Evolutionary conservation across 2,797 vertebrate species (phyloP).

Genomic region (Austrolebias charrua): DNA sequence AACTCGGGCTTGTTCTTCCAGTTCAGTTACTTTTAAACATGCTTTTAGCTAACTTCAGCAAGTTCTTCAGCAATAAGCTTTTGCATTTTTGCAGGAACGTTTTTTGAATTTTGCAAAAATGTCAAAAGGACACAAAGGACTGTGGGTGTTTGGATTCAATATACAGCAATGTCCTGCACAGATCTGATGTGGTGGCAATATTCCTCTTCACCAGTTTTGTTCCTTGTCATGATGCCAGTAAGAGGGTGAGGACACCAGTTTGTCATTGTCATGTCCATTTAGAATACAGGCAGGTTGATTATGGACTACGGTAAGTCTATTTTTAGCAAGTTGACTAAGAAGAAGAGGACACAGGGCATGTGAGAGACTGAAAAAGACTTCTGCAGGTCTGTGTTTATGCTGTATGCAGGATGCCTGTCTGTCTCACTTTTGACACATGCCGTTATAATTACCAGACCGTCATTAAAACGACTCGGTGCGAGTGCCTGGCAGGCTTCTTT

Average conservation of each 20-base stretch:
- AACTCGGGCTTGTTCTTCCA: too few relatives aligned
- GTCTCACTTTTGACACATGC: slow-evolving; percentile 68
- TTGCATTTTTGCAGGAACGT: too few relatives aligned
- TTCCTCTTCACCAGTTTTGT: slow-evolving; percentile 5
- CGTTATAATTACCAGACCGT: slow-evolving; percentile 70
- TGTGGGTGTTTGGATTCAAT: background rate
- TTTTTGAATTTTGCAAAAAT: background rate
- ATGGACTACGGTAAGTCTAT: slow-evolving; percentile 37
- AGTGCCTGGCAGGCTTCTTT: slow-evolving; percentile 76
- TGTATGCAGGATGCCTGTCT: slow-evolving; percentile 58
- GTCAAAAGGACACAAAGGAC: background rate
- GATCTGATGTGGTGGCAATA: slow-evolving; percentile 10
- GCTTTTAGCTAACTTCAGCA: too few relatives aligned
- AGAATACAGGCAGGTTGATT: slow-evolving; percentile 37
- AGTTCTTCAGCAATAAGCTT: too few relatives aligned
- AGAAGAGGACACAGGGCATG: slow-evolving; percentile 16
- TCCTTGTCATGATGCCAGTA: slow-evolving; percentile 19
- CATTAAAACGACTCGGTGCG: slow-evolving; percentile 71
- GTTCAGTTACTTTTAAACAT: too few relatives aligned
- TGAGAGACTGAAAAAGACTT: slow-evolving; percentile 10
- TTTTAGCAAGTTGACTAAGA: slow-evolving; percentile 41
- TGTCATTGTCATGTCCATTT: slow-evolving; percentile 44
- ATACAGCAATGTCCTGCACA: background rate
- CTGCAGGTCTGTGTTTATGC: slow-evolving; percentile 32
- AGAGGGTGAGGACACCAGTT: slow-evolving; percentile 36